Conservation (phyloP, 2,888 invertebrate species). For the Alviniconcha strummeri region DNA sequence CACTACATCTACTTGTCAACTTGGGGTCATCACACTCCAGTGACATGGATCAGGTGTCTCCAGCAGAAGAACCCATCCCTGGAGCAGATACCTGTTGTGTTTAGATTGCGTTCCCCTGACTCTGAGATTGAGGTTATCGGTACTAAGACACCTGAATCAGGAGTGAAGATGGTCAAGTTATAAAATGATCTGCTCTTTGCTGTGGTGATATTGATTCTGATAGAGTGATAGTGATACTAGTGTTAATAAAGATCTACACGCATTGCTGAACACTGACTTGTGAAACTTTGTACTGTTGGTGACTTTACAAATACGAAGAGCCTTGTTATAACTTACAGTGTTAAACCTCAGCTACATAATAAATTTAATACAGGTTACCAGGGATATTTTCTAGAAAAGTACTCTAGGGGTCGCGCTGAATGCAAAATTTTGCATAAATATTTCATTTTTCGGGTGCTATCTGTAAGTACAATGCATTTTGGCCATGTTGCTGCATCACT, state of each 20-base stretch:
- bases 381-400: too few relatives aligned
- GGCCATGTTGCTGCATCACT: too few relatives aligned
- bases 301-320: neutral
- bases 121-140: slow-evolving; percentile 35
- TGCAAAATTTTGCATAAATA: too few relatives aligned
- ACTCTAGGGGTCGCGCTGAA: too few relatives aligned
- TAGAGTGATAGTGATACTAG: too few relatives aligned
- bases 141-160: slow-evolving; percentile 11
- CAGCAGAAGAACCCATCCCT: slow-evolving; percentile 85
- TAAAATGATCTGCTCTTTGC: neutral
- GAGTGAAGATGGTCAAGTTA: slow-evolving; percentile 11
- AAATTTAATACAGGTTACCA: neutral
- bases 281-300: neutral
- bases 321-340: too few relatives aligned
- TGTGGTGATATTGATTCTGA: neutral
- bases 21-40: too few relatives aligned
- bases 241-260: neutral
- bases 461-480: too few relatives aligned
- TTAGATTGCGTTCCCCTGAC: slow-evolving; percentile 84
- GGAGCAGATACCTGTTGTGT: slow-evolving; percentile 86
- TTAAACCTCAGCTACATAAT: neutral
- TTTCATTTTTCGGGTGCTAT: too few relatives aligned
- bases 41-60: slow-evolving; percentile 81
- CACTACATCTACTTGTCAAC: too few relatives aligned
- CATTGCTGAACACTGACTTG: neutral